These are phyloP conservation scores for Antigone vipio DNA, from an alignment of 2,113 vertebrate species.

Conservation along the genomic window DNA sequence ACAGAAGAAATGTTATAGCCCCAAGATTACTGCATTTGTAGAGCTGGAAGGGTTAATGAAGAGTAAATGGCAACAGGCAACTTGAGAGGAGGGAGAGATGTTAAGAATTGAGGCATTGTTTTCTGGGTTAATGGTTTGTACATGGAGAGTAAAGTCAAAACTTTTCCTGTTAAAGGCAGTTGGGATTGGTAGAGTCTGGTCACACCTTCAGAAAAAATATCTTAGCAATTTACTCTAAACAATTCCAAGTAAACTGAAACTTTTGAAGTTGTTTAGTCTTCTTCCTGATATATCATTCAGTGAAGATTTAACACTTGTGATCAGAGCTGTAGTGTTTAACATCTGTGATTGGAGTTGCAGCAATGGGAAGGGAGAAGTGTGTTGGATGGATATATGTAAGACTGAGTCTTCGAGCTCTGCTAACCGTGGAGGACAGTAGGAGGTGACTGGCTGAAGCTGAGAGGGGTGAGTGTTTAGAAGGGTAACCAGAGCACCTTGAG, in stretches of 20 bases:
- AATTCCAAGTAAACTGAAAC: conserved; percentile 12
- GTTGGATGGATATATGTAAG: not conserved
- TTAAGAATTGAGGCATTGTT: conserved; percentile 41
- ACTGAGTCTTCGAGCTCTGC: not conserved
- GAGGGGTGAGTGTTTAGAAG: not conserved
- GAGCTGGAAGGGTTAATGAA: conserved; percentile 45
- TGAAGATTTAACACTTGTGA: not conserved
- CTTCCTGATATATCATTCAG: not conserved
- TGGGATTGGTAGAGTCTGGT: conserved; percentile 11
- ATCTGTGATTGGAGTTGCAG: not conserved
- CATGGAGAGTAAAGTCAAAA: conserved; percentile 13
- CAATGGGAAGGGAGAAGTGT: not conserved
- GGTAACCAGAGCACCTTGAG: not conserved
- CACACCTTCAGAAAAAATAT: not conserved
- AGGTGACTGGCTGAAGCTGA: not conserved
- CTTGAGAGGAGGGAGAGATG: conserved; percentile 20
- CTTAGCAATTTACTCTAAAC: not conserved
- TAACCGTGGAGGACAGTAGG: not conserved
- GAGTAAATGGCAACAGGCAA: conserved; percentile 21
- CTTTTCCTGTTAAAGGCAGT: conserved; percentile 29
- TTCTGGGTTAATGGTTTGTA: conserved; percentile 38
- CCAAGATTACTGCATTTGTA: not conserved
- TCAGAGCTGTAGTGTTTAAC: not conserved
- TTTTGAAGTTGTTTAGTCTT: not conserved
- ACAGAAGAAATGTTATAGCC: not conserved